Base-by-base conservation (phyloP, 2,113 vertebrate genomes). In the Alectura lathami region DNA sequence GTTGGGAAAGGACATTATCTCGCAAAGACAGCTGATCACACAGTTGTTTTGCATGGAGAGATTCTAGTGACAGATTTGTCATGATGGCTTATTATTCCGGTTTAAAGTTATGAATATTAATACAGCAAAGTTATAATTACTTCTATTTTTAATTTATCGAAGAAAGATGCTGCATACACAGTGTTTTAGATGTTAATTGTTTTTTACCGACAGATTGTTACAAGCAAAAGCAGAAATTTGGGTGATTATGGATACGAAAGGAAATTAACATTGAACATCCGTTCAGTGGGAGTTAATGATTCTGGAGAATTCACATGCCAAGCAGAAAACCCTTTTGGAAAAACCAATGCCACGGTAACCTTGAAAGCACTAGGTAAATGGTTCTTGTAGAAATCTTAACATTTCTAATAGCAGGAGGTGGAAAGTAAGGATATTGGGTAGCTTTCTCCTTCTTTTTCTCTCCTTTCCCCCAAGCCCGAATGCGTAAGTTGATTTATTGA, bases 281-380 rank as follows among this genome's bases (percentile, higher is more conserved):
- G 74, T 62, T 96, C 98, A 32, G 98, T 98, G 91, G 96, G 93
- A 81, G 97, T 97, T 50, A 98, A 97, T 83, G 99, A 99, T 88
- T 97, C 98, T 21, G 99, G 99, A 86, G 97, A 95, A 74, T 99
- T 99, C 97, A 98, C 88, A n/a, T 99, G 99, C 96, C 97, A 98
- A 86, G 99, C 98, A 51, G 89, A 92, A 97, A 99, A 99, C 83
- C 77, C 98, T 89, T 98, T 98, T 8, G 99, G 99, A 92, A 96
- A 89, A 91, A 98, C 96, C 95, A 97, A 94, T 75, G 98, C 98
- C 97, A 98, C 98, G 6, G 97, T 99, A 96, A 98, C 98, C 97
- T 98, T 99, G 68, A 98, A 98, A 86, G 98, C 99, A 94, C 97
- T 98, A 95, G 99, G 99, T 99, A 98, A 98, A 91, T 97, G 78